phyloP scores from a whole-genome alignment of 2,113 vertebrate species.

The Pitta sordida region DNA sequence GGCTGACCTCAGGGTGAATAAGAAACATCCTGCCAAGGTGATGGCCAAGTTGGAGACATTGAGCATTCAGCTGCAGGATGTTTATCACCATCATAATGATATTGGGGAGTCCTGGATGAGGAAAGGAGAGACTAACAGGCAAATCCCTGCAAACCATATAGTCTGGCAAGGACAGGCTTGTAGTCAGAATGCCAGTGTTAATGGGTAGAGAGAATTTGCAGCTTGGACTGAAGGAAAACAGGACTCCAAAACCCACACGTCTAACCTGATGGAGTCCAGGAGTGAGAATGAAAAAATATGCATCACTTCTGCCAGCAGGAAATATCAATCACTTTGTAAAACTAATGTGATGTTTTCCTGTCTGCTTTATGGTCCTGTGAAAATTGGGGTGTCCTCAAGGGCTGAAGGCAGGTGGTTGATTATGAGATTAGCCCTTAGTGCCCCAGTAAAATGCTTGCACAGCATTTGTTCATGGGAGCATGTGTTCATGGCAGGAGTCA shows the following conservation, averaged over 20 bases:
- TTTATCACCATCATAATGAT: neutral
- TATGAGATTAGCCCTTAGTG: neutral
- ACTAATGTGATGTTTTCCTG: neutral
- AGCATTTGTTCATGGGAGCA: neutral
- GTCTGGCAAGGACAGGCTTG: neutral
- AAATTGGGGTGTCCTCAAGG: neutral
- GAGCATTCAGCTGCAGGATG: neutral
- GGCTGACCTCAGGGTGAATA: neutral
- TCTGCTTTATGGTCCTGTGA: neutral
- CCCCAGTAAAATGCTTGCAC: neutral
- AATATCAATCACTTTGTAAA: neutral
- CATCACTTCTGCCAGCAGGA: neutral
- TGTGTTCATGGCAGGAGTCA: neutral
- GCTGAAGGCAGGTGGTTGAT: neutral
- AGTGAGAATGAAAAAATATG: neutral
- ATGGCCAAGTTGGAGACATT: neutral
- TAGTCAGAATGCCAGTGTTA: neutral
- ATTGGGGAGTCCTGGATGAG: neutral
- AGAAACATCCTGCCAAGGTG: neutral
- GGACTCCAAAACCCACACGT: neutral
- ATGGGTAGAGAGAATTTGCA: neutral
- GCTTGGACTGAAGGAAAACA: neutral
- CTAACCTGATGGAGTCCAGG: neutral
- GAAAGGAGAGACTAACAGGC: neutral
- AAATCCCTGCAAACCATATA: neutral